Base-by-base conservation (phyloP, 2,113 vertebrate genomes). In the Oncorhynchus keta region DNA sequence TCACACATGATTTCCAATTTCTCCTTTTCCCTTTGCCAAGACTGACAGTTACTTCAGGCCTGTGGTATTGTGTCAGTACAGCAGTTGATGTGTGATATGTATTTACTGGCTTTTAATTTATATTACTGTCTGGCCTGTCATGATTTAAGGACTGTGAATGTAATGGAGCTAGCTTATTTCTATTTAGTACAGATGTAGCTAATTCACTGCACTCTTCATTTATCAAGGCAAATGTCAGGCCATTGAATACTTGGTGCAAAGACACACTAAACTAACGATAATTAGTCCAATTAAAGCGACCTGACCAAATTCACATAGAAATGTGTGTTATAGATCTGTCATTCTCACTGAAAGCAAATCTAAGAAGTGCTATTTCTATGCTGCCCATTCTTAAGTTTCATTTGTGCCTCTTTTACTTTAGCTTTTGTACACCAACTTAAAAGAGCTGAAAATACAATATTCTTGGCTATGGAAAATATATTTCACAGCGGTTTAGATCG, bases 21-120 rank as follows among this genome's bases (percentile, higher is more conserved):
- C 57, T 28, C 70, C 48, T 51, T 51, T 24, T 35, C 35, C 35
- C 6, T 45, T 45, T 45, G 70, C 70, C 70, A 72, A 16, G 35
- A 72, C 70, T 14, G 39, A 45, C 39, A 45, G 39, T 45, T 45
- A 45, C 39, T 45, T 72, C 49, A 72, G 24, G 16, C 20, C 70
- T 26, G 24, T 57, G 70, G 70, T 59, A 30, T 59, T 72, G 49
- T 57, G 45, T 26, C 16, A n/a, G 49, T 16, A 22, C 39, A 28
- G 13, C n/a, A 26, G 49, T 22, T 7, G 5, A 49, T 16, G 70
- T 55, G 22, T 51, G n/a, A 72, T 51, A 2, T 28, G 13, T 16
- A 49, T 72, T 72, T 72, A 72, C 14, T 57, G 70, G 5, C 48
- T 72, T 49, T 72, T 59, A 72, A 72, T 72, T 57, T 22, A 16